Percentiles rank a stretch among this genome's conserved stretches.
Evolutionary conservation across 2,888 invertebrate species (phyloP).

Genomic region (Argyresthia goedartella): DNA sequence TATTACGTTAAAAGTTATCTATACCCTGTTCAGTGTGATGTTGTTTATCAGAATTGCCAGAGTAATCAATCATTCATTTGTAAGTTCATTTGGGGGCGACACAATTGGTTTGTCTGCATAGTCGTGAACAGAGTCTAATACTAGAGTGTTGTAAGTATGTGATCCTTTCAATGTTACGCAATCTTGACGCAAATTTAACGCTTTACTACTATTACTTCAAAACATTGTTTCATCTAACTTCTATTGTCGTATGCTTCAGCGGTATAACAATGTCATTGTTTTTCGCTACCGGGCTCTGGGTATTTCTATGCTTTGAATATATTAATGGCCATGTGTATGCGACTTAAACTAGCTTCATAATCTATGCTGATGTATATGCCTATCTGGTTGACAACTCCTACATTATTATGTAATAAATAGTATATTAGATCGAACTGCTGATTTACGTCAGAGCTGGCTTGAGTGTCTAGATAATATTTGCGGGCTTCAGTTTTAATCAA

Average conservation of each 20-base stretch:
- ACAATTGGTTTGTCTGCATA: conserved; percentile 41
- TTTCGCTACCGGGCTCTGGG: conserved; percentile 67
- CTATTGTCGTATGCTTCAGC: conserved; percentile 68
- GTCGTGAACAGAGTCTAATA: conserved; percentile 40
- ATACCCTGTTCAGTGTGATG: conserved; percentile 2
- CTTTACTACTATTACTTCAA: conserved; percentile 59
- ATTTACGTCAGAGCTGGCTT: conserved; percentile 65
- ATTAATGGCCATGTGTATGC: conserved; percentile 65
- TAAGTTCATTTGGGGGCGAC: conserved; percentile 47
- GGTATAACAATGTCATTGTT: conserved; percentile 52
- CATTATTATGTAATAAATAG: conserved; percentile 42
- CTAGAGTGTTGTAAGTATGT: conserved; percentile 64
- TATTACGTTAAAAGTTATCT: conserved; percentile 8
- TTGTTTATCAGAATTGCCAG: conserved; percentile 3
- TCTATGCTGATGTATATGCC: conserved; percentile 67
- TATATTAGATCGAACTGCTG: conserved; percentile 65
- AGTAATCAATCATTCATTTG: conserved; percentile 38
- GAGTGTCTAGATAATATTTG: conserved; percentile 68
- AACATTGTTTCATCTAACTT: conserved; percentile 58
- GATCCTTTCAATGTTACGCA: conserved; percentile 49
- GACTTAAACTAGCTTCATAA: conserved; percentile 66
- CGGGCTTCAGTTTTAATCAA: conserved; percentile 47
- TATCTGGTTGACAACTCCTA: conserved; percentile 61
- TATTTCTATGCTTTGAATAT: conserved; percentile 70
- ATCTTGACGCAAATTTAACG: conserved; percentile 53